Conservation (phyloP, 2,888 invertebrate genomes). For the Synergus gifuensis region DNA sequence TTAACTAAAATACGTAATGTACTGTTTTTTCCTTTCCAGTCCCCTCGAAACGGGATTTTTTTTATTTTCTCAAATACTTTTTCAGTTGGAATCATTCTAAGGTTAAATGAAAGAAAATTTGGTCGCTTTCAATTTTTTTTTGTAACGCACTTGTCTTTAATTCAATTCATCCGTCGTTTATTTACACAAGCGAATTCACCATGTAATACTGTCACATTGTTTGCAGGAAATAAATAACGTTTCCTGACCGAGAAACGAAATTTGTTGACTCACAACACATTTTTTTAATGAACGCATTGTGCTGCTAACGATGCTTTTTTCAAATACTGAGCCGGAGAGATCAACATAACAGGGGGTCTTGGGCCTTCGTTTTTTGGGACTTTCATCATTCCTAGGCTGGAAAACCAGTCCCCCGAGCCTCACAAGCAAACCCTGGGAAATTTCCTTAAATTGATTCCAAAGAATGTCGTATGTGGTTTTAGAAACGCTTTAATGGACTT, state of each 20-base stretch:
- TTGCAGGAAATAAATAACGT: conserved; percentile 34
- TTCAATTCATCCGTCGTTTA: not conserved
- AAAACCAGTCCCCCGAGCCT: conserved; percentile 9
- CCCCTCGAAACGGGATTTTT: not conserved
- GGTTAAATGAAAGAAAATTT: not conserved
- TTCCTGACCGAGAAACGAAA: conserved; percentile 7
- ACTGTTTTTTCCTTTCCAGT: no score
- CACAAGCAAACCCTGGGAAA: conserved; percentile 14
- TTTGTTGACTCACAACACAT: conserved; percentile 40
- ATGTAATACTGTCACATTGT: conserved; percentile 32
- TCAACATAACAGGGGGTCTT: conserved; percentile 41
- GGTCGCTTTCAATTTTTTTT: not conserved
- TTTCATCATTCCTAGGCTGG: conserved; percentile 29
- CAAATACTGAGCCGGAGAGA: conserved; percentile 25
- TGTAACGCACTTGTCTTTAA: not conserved
- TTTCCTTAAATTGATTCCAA: conserved; percentile 31
- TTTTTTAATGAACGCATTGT: conserved; percentile 40
- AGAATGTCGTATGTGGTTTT: not conserved
- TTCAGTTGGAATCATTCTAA: not conserved
- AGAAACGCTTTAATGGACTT: conserved; percentile 1
- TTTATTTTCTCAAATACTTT: not conserved
- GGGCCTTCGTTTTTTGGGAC: conserved; percentile 17
- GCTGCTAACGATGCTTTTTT: conserved; percentile 37
- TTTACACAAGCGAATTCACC: conserved; percentile 33
- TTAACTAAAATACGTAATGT: no score